Percentiles rank a stretch among this genome's conserved stretches.
Evolutionary conservation across 2,113 vertebrate species (phyloP).

Genomic region (Cryptomyrus ogoouensis): DNA sequence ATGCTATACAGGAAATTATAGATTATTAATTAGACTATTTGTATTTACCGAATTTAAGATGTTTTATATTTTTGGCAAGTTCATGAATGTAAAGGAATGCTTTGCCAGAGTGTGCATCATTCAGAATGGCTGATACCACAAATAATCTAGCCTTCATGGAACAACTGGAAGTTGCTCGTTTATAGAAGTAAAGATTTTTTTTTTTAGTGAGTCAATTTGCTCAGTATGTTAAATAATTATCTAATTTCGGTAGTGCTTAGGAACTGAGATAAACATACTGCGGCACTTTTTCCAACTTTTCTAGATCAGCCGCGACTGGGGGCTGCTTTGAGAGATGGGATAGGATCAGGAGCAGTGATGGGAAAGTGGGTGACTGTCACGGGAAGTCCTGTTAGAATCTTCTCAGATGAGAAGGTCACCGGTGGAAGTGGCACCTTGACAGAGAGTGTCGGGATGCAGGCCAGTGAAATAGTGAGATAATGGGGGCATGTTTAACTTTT

Average conservation of each 20-base stretch:
- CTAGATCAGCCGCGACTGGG: background rate
- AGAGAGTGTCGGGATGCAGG: background rate
- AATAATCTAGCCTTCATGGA: background rate
- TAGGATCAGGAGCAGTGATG: background rate
- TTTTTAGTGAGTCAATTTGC: background rate
- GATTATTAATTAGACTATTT: background rate
- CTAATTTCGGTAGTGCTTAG: background rate
- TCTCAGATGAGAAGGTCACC: background rate
- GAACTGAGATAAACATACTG: background rate
- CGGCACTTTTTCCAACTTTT: background rate
- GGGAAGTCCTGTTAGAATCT: background rate
- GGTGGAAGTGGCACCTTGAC: background rate
- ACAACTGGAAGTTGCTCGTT: background rate
- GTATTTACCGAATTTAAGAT: background rate
- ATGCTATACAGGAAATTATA: background rate
- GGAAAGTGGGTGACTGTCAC: background rate
- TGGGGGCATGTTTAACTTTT: background rate
- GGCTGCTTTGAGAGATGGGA: background rate
- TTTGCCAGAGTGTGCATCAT: background rate
- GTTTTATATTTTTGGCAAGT: background rate
- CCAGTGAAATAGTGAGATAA: background rate
- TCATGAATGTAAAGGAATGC: background rate
- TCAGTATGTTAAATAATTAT: background rate
- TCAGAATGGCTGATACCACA: background rate
- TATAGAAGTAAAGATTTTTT: background rate